These are phyloP conservation scores for Polylopha cassiicola DNA, from an alignment of 2,888 invertebrate species.

Conservation along the genomic window DNA sequence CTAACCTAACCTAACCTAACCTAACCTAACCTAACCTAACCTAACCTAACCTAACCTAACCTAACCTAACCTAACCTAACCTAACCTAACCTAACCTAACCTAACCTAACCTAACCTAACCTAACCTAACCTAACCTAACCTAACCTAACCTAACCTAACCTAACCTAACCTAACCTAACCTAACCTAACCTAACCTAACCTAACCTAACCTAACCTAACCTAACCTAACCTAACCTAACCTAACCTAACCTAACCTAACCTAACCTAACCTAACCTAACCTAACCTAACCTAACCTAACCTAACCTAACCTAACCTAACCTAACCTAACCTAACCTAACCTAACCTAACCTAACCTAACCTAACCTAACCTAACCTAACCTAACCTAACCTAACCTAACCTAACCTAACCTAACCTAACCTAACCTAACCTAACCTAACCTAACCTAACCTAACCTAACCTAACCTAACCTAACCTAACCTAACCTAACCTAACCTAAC, in stretches of 20 bases:
- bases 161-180: conserved; percentile 10
- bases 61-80: conserved; percentile 15
- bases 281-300: neutral
- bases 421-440: neutral
- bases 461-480: neutral
- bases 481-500: conserved; percentile 10
- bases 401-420: neutral
- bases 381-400: neutral
- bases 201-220: neutral
- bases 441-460: neutral
- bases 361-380: conserved; percentile 4
- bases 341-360: neutral
- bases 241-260: neutral
- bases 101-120: conserved; percentile 16
- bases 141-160: conserved; percentile 7
- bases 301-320: neutral
- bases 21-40: conserved; percentile 14
- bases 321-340: neutral
- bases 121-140: conserved; percentile 17
- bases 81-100: conserved; percentile 15
- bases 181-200: conserved; percentile 8
- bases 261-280: neutral
- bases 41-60: conserved; percentile 16
- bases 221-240: neutral
- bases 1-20: conserved; percentile 9